Evolutionary conservation across 1,140 invertebrate genomes (phyloP).

Genomic region (Nymphalis io): DNA sequence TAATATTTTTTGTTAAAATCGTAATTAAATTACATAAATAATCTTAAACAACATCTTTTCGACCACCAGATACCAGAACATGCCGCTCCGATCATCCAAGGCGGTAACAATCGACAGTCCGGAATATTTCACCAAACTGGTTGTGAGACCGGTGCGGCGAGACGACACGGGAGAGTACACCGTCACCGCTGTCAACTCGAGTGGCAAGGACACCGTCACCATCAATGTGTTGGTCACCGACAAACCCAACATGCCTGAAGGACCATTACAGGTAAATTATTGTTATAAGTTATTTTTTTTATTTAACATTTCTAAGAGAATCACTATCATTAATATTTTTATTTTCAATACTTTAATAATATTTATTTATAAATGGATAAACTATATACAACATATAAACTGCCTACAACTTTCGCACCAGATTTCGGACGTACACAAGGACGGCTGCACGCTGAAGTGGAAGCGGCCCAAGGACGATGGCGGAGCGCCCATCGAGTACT

Average conservation of each 20-base stretch:
- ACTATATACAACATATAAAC: too few relatives aligned
- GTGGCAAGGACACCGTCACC: constrained; percentile 93
- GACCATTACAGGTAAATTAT: constrained; percentile 85
- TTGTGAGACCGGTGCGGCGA: constrained; percentile 89
- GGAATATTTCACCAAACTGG: constrained; percentile 94
- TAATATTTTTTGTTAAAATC: too few relatives aligned
- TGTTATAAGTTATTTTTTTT: neutral
- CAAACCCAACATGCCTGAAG: constrained; percentile 92
- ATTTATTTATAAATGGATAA: too few relatives aligned
- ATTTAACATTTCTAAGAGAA: neutral
- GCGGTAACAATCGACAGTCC: constrained; percentile 90
- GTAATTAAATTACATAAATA: too few relatives aligned
- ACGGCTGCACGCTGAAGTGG: constrained; percentile 97
- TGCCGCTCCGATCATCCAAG: constrained; percentile 81
- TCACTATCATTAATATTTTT: too few relatives aligned
- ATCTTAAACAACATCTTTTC: neutral
- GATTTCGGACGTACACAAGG: constrained; percentile 94
- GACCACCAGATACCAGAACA: constrained; percentile 73
- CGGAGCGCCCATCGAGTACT: constrained; percentile 93
- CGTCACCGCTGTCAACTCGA: constrained; percentile 91
- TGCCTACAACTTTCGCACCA: constrained; percentile 55
- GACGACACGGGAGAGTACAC: constrained; percentile 94
- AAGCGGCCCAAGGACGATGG: constrained; percentile 95
- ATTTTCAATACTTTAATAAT: too few relatives aligned
- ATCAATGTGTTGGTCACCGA: constrained; percentile 96